These are phyloP conservation scores for Ophonus ardosiacus DNA, from an alignment of 2,888 invertebrate species.

Conservation along the genomic window DNA sequence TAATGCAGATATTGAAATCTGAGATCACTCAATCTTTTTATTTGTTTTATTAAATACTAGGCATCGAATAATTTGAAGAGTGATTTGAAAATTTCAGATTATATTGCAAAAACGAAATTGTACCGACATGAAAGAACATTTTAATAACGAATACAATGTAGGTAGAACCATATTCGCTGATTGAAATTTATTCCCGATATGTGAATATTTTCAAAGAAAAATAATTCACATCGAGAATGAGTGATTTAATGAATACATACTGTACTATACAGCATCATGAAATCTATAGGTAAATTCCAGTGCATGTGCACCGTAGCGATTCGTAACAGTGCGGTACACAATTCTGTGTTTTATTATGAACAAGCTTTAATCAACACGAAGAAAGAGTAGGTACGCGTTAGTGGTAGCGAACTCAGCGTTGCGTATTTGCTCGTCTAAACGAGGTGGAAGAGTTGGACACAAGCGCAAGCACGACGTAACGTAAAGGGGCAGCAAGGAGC, in stretches of 20 bases:
- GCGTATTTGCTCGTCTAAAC: conserved; percentile 57
- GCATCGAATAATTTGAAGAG: conserved; percentile 8
- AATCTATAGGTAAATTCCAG: conserved; percentile 7
- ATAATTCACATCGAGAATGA: not conserved
- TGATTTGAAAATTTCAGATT: conserved; percentile 7
- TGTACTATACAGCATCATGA: not conserved
- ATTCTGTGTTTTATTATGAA: conserved; percentile 32
- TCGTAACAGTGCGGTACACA: conserved; percentile 1
- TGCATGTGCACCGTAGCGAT: not conserved
- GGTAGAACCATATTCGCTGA: not conserved
- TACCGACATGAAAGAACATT: conserved; percentile 18
- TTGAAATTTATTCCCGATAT: not conserved
- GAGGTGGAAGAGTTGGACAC: conserved; percentile 52
- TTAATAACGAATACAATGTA: conserved; percentile 7
- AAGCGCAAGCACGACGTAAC: not conserved
- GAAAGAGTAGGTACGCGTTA: conserved; percentile 26
- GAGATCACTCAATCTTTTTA: not conserved
- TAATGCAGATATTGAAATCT: conserved; percentile 9
- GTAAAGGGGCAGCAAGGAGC: not conserved
- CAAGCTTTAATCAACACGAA: conserved; percentile 45
- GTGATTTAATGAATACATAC: not conserved
- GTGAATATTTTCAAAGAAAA: conserved; percentile 2
- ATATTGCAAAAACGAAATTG: not conserved
- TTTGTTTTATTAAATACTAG: conserved; percentile 2
- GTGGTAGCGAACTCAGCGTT: conserved; percentile 38